These are phyloP conservation scores for Sylvilagus bachmani DNA, from an alignment of 2,113 vertebrate species.

Conservation along the genomic window DNA sequence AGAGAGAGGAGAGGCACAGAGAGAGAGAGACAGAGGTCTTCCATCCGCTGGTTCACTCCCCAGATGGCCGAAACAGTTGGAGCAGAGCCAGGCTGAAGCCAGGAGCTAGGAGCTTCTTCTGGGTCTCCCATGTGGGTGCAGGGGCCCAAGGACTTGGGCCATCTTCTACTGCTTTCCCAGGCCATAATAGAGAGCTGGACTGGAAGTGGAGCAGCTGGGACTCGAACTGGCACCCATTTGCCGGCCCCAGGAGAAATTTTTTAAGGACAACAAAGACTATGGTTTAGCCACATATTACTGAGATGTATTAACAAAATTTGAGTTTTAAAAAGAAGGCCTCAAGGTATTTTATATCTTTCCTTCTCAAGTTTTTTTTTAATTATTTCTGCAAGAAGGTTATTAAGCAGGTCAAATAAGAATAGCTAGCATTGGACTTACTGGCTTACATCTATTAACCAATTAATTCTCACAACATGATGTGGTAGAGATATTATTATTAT, in stretches of 20 bases:
- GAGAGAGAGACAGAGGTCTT: too few species aligned
- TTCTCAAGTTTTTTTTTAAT: background rate
- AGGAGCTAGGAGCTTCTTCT: too few species aligned
- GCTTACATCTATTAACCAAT: background rate
- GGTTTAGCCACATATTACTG: background rate
- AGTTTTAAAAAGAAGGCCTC: conserved; percentile 23
- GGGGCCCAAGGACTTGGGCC: too few species aligned
- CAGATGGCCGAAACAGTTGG: too few species aligned
- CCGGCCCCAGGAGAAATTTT: background rate
- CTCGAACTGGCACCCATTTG: too few species aligned
- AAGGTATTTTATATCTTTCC: background rate
- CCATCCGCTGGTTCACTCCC: too few species aligned
- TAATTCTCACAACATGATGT: background rate
- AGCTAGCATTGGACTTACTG: background rate
- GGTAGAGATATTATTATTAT: background rate
- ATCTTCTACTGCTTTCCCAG: too few species aligned
- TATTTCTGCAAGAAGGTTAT: conserved; percentile 20
- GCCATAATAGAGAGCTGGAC: too few species aligned
- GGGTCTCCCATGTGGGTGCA: too few species aligned
- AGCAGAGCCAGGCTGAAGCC: too few species aligned
- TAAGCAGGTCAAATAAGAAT: background rate
- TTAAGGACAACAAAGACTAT: background rate
- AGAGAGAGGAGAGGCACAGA: too few species aligned
- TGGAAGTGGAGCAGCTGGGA: too few species aligned
- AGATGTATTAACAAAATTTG: conserved; percentile 33